Base-by-base conservation (phyloP, 2,113 vertebrate species). In the Brachyistius frenatus region DNA sequence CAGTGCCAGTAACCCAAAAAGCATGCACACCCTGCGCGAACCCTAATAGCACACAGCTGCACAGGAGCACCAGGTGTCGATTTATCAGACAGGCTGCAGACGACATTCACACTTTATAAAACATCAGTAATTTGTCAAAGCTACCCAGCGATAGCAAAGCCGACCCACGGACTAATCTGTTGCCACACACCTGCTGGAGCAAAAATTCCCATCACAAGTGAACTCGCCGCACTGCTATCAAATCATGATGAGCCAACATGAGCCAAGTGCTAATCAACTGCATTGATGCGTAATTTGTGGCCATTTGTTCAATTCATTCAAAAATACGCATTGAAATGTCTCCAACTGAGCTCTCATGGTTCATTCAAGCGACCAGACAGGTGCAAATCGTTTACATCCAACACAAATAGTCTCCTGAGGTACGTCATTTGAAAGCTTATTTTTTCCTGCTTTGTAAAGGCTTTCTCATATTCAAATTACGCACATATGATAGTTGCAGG, bases 211-310 rank as follows among this genome's bases (percentile, higher is more conserved):
- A 46, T 32, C 23, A 13, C 5, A 49, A 36, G 5, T 30, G 23
- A 75, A 50, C 32, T 61, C 44, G 11, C 5, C 4, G 31, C 52
- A 37, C 54, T 31, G 37, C 33, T n/a, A 23, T 15, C 16, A 65
- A 3, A 80, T 77, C 7, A 47, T 58, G n/a, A 78, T 33, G 41
- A 65, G 39, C 49, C 2, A 16, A 49, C 39, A 23, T 23, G 23
- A 23, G 1, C 23, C 41, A 13, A 68, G 23, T 49, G 31, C 53
- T 30, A 74, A 53, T 88, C 44, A 70, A 47, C 33, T 1, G n/a
- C 73, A 65, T 10, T 46, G 39, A 75, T 83, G 87, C 90, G 89
- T 87, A 90, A 90, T 89, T 81, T 79, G 50, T 78, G 53, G 2
- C 58, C 39, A 55, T 80, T 84, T 71, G 15, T 76, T 76, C 11